Conservation (phyloP, 1,140 invertebrate genomes). For the Drosophila suzukii region DNA sequence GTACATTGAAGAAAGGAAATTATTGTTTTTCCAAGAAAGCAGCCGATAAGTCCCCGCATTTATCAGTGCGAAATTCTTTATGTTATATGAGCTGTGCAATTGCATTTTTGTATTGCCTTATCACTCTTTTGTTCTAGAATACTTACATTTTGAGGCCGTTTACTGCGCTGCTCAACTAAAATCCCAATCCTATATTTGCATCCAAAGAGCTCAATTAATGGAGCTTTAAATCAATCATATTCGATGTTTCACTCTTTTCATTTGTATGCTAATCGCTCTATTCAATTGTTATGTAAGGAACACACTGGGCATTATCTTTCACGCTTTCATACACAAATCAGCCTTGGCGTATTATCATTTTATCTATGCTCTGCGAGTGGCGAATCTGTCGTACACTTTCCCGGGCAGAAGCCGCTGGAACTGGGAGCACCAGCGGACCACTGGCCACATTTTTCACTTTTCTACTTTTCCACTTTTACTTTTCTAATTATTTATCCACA, state of each 20-base stretch:
- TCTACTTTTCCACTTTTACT: constrained; percentile 63
- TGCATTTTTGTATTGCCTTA: constrained; percentile 15
- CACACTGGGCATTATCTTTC: constrained; percentile 28
- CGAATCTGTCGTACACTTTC: constrained; percentile 61
- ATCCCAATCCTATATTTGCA: constrained; percentile 24
- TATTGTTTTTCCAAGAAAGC: constrained; percentile 40
- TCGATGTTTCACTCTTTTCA: constrained; percentile 9
- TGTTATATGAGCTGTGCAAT: constrained; percentile 3
- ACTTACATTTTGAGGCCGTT: constrained; percentile 54
- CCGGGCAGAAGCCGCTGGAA: constrained; percentile 19
- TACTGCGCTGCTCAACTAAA: constrained; percentile 4
- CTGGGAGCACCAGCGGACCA: constrained; percentile 6
- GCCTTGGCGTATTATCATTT: constrained; percentile 27
- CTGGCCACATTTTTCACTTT: constrained; percentile 54
- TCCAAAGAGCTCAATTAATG: constrained; percentile 24
- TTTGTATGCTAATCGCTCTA: constrained; percentile 32
- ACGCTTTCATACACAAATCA: constrained; percentile 64
- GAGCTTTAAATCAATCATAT: constrained; percentile 40
- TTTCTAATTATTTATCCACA: constrained; percentile 48
- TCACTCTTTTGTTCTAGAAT: constrained; percentile 11
- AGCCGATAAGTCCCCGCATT: constrained; percentile 41
- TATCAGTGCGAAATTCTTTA: constrained; percentile 20
- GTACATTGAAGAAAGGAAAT: not conserved
- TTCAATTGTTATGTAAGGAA: constrained; percentile 50
- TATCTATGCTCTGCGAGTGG: constrained; percentile 31